These are phyloP conservation scores for Nibea coibor DNA, from an alignment of 2,113 vertebrate genomes.

Conservation along the genomic window DNA sequence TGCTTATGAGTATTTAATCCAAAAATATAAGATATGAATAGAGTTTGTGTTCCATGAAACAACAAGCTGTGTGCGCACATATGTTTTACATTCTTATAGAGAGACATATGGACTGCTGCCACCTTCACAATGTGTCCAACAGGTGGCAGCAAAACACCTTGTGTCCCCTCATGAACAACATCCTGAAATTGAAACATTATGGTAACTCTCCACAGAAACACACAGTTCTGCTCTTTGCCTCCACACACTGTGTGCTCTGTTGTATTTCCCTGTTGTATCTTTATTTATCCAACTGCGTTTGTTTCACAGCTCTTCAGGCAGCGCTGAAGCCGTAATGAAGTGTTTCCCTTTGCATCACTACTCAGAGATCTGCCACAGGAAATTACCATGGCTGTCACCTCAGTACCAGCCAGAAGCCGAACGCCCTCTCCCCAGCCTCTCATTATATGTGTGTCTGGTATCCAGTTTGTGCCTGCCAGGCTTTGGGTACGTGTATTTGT, in stretches of 20 bases:
- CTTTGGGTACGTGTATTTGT: conserved; percentile 13
- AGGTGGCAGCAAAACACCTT: conserved; percentile 67
- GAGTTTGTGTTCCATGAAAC: background rate
- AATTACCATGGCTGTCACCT: conserved; percentile 78
- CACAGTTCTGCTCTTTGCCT: background rate
- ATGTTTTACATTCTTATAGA: background rate
- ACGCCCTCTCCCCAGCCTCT: conserved; percentile 45
- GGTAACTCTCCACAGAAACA: background rate
- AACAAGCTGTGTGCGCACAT: too few relatives aligned
- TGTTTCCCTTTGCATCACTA: conserved; percentile 56
- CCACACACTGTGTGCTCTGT: background rate
- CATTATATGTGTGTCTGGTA: conserved; percentile 40
- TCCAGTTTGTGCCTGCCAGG: conserved; percentile 35
- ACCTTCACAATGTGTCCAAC: conserved; percentile 44
- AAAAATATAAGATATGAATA: too few relatives aligned
- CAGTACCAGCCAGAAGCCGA: conserved; percentile 64
- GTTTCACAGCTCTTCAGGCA: conserved; percentile 32
- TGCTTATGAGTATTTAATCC: too few relatives aligned
- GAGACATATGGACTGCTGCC: background rate
- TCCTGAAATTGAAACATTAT: background rate
- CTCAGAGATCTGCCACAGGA: conserved; percentile 76
- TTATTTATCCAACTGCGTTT: conserved; percentile 23
- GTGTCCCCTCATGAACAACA: background rate
- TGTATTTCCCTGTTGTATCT: background rate
- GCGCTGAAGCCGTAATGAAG: conserved; percentile 67